These are phyloP conservation scores for Norana najaformis DNA, from an alignment of 2,888 invertebrate species.

Conservation along the genomic window DNA sequence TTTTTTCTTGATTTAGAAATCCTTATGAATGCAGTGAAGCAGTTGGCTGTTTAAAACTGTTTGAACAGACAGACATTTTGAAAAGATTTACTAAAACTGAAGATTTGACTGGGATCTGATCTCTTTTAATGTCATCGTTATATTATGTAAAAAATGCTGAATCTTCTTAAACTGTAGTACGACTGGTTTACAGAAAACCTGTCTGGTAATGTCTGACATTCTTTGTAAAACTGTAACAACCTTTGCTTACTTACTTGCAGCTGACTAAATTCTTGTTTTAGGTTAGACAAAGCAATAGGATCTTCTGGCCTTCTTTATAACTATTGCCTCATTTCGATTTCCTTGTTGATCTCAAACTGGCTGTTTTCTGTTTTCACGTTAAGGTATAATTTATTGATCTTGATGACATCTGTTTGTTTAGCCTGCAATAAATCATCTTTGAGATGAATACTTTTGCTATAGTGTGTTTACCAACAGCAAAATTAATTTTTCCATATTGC, in stretches of 20 bases:
- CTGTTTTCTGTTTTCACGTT: not conserved
- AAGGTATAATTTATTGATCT: not conserved
- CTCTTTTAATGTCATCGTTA: not conserved
- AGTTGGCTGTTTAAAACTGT: not conserved
- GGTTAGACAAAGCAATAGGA: not conserved
- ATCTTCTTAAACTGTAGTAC: not conserved
- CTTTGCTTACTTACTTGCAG: not conserved
- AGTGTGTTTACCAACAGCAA: not conserved
- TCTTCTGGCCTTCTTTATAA: not conserved
- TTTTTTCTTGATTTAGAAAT: not conserved
- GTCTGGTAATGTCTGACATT: not conserved
- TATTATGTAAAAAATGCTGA: not conserved
- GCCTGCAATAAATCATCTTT: not conserved
- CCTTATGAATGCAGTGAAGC: not conserved
- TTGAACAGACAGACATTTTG: not conserved
- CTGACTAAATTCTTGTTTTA: not conserved
- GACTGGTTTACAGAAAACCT: not conserved
- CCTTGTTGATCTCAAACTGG: not conserved
- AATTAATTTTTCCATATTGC: not conserved
- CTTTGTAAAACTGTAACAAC: not conserved
- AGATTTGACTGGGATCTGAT: not conserved
- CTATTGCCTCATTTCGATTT: not conserved
- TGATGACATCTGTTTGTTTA: not conserved
- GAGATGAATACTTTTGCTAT: not conserved
- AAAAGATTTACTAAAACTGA: not conserved